Evolutionary conservation across 2,888 invertebrate genomes (phyloP).

Genomic region (Drosophila parthenogenetica): DNA sequence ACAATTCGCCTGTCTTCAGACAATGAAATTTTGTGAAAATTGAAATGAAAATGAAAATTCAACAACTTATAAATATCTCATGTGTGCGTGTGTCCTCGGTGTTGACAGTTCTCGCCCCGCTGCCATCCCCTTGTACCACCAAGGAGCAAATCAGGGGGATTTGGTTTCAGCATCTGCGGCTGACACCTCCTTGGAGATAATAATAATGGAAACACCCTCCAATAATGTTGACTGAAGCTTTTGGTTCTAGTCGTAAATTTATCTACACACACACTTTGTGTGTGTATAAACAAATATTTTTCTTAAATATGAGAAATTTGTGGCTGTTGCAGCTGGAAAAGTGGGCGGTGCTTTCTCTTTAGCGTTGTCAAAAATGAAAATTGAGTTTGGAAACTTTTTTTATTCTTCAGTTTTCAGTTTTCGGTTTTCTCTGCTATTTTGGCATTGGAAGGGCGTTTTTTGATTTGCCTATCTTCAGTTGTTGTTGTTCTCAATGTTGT

Average conservation of each 20-base stretch:
- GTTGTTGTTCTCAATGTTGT: slow-evolving; percentile 34
- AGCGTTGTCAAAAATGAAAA: slow-evolving; percentile 71
- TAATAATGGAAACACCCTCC: slow-evolving; percentile 59
- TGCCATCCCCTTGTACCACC: background rate
- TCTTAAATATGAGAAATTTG: slow-evolving; percentile 72
- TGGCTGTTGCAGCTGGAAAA: slow-evolving; percentile 49
- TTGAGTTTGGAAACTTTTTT: slow-evolving; percentile 78
- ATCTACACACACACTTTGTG: slow-evolving; percentile 51
- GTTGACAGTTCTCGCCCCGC: slow-evolving; percentile 56
- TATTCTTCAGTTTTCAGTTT: slow-evolving; percentile 12
- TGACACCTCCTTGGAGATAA: slow-evolving; percentile 74
- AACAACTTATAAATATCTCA: slow-evolving; percentile 72
- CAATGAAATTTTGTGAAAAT: slow-evolving; percentile 70
- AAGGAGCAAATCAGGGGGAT: slow-evolving; percentile 5
- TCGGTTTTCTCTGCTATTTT: slow-evolving; percentile 9
- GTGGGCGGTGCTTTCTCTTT: slow-evolving; percentile 54
- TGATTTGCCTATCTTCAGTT: slow-evolving; percentile 65
- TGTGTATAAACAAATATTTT: slow-evolving; percentile 77
- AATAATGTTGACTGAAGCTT: slow-evolving; percentile 47
- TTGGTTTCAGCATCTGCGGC: slow-evolving; percentile 53
- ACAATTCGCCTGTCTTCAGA: slow-evolving; percentile 66
- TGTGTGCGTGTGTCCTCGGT: slow-evolving; percentile 35
- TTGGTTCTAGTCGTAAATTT: slow-evolving; percentile 69
- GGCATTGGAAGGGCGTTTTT: slow-evolving; percentile 37
- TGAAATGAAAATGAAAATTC: slow-evolving; percentile 69